These are phyloP conservation scores for Sciurus vulgaris DNA, from an alignment of 2,797 vertebrate species.

Conservation along the genomic window DNA sequence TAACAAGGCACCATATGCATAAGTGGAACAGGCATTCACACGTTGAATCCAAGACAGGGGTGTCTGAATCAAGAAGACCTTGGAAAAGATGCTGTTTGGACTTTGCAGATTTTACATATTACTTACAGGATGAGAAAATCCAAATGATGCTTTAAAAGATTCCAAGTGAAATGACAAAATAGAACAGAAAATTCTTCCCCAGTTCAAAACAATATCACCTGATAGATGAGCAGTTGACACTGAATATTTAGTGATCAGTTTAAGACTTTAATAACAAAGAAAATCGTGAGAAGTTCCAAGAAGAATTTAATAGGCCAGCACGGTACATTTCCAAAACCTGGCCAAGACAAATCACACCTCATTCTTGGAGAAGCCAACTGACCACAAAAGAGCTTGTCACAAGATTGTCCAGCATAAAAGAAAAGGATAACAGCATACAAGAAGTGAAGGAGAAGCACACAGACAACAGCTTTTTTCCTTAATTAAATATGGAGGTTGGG, in stretches of 20 bases:
- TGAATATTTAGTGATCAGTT: neutral
- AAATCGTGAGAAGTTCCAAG: neutral
- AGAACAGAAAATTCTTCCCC: neutral
- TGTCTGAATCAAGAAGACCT: neutral
- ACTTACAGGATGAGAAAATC: constrained; percentile 3
- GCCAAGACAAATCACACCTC: neutral
- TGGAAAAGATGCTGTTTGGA: constrained; percentile 6
- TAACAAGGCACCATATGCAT: neutral
- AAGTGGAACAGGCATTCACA: neutral
- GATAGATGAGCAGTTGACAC: neutral
- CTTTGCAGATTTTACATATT: neutral
- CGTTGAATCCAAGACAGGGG: neutral
- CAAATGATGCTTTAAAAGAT: constrained; percentile 9
- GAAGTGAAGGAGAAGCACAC: neutral
- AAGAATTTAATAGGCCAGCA: neutral
- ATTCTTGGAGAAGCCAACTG: neutral
- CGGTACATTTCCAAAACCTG: neutral
- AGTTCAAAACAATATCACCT: constrained; percentile 24
- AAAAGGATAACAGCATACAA: neutral
- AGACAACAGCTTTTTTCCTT: neutral
- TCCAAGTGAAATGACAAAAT: constrained; percentile 21
- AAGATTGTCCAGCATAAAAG: constrained; percentile 25
- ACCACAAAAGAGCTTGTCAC: neutral
- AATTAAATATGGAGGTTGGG: neutral
- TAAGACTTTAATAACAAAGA: neutral